phyloP scores from a whole-genome alignment of 2,888 invertebrate genomes.

The Nezara viridula region DNA sequence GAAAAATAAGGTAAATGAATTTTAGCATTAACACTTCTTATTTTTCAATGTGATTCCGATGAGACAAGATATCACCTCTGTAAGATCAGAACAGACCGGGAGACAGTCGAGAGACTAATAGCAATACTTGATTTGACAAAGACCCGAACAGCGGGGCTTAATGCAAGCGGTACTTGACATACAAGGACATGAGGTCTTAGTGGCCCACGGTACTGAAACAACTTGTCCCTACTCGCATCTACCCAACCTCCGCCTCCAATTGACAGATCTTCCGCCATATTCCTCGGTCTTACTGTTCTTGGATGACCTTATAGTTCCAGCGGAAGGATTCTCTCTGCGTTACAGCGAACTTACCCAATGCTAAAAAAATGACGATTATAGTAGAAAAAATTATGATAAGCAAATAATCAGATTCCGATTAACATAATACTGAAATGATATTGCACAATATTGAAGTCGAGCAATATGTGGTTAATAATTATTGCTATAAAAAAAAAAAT shows the following conservation, averaged over 20 bases:
- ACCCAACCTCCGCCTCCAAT: not conserved
- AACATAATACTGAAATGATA: too few relatives aligned
- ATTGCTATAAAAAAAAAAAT: not conserved
- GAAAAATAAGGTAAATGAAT: too few relatives aligned
- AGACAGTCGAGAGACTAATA: not conserved
- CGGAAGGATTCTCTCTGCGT: not conserved
- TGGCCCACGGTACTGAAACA: not conserved
- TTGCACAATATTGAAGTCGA: too few relatives aligned
- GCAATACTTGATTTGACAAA: conserved; percentile 17
- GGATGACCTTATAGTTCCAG: not conserved
- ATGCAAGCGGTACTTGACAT: conserved; percentile 9
- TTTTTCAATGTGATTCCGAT: too few relatives aligned
- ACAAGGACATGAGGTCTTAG: not conserved
- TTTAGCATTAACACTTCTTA: too few relatives aligned
- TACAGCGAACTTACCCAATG: too few relatives aligned
- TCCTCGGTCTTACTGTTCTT: not conserved
- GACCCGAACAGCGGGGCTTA: not conserved
- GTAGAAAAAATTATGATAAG: too few relatives aligned
- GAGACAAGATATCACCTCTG: not conserved
- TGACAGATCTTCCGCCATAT: not conserved
- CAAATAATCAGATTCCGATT: too few relatives aligned
- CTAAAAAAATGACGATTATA: too few relatives aligned
- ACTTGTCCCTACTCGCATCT: not conserved
- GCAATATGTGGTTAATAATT: not conserved
- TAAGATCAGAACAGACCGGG: not conserved